phyloP scores from a whole-genome alignment of 2,888 invertebrate species.

The Stenotaenia linearis region DNA sequence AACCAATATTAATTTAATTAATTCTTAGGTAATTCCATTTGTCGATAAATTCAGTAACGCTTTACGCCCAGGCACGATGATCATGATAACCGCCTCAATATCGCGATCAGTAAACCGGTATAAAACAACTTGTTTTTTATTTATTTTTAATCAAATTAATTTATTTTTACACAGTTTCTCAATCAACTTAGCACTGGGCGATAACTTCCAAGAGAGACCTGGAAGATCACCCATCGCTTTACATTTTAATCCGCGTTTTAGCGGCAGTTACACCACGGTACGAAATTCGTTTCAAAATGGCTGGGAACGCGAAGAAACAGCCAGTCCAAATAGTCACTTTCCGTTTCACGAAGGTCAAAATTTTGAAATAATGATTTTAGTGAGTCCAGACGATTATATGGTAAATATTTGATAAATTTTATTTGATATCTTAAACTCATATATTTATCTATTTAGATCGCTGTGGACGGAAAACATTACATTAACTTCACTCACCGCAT shows the following conservation, averaged over 20 bases:
- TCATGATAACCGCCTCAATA: background rate
- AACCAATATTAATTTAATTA: background rate
- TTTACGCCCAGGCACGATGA: background rate
- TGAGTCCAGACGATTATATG: slow-evolving; percentile 51
- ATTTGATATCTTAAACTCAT: background rate
- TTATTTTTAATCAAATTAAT: background rate
- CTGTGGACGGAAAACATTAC: slow-evolving; percentile 68
- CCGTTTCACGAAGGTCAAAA: slow-evolving; percentile 52
- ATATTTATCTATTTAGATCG: slow-evolving; percentile 53
- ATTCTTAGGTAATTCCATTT: background rate
- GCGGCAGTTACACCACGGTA: slow-evolving; percentile 70
- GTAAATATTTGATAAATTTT: slow-evolving; percentile 32
- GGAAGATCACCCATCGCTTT: slow-evolving; percentile 58
- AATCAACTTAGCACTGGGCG: background rate
- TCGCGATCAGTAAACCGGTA: background rate
- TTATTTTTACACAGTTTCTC: background rate
- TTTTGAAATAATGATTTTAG: slow-evolving; percentile 57
- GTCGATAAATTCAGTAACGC: background rate
- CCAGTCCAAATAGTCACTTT: slow-evolving; percentile 44
- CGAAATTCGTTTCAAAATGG: slow-evolving; percentile 61
- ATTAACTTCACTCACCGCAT: slow-evolving; percentile 64
- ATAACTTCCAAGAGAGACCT: background rate
- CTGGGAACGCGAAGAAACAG: slow-evolving; percentile 76
- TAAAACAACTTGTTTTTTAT: background rate
- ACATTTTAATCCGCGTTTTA: slow-evolving; percentile 75